Conservation (phyloP, 1,140 invertebrate species). For the Drosophila lowei region DNA sequence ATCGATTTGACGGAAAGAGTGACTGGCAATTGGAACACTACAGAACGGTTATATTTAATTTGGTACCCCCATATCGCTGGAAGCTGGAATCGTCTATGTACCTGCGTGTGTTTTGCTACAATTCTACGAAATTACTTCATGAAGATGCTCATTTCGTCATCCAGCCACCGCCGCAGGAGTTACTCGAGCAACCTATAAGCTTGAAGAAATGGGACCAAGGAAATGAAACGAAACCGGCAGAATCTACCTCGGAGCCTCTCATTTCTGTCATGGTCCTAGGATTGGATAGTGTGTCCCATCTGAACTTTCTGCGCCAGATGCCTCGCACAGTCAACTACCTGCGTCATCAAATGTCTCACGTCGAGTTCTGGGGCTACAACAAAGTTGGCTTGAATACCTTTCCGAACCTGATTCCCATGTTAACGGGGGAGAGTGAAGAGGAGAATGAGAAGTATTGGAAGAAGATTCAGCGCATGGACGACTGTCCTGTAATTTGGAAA, state of each 20-base stretch:
- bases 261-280: conserved; percentile 45
- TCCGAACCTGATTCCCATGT: conserved; percentile 19
- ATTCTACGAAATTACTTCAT: neutral
- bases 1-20: no score
- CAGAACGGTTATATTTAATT: no score
- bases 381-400: conserved; percentile 29
- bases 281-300: conserved; percentile 38
- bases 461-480: conserved; percentile 76
- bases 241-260: neutral
- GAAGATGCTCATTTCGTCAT: conserved; percentile 37
- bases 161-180: conserved; percentile 4
- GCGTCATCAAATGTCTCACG: conserved; percentile 21
- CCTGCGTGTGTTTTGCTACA: conserved; percentile 4
- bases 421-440: conserved; percentile 12
- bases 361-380: conserved; percentile 51
- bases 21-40: no score
- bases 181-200: neutral
- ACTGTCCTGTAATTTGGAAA: conserved; percentile 91
- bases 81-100: neutral
- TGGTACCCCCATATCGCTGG: neutral
- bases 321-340: conserved; percentile 11
- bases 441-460: conserved; percentile 5
- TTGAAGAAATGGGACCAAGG: conserved; percentile 3
- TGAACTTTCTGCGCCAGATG: conserved; percentile 45
- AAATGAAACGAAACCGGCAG: neutral